Percentiles rank a stretch among this genome's conserved stretches.
phyloP scores from a whole-genome alignment of 2,888 invertebrate genomes.

The Podabrus alpinus region DNA sequence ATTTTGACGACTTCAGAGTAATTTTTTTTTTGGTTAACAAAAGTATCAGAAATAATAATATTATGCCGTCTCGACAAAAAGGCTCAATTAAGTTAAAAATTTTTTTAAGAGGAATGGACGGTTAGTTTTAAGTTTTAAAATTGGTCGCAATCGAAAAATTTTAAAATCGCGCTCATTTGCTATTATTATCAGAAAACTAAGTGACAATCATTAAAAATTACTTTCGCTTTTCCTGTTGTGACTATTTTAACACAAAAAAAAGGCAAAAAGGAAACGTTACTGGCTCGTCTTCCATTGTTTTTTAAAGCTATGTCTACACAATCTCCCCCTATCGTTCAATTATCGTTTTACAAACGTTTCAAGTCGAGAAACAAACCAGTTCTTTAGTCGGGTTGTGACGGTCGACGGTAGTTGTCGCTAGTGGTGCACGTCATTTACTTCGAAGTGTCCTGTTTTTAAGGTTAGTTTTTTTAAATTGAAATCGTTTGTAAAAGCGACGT shows the following conservation, averaged over 20 bases:
- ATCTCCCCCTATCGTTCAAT: slow-evolving; percentile 10
- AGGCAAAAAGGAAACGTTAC: not conserved
- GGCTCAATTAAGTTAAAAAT: not conserved
- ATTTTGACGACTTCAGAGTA: not conserved
- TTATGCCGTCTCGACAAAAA: not conserved
- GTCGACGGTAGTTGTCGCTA: not conserved
- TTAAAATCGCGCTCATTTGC: not conserved
- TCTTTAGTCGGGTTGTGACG: not conserved
- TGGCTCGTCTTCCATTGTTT: not conserved
- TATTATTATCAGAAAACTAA: not conserved
- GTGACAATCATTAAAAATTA: slow-evolving; percentile 1
- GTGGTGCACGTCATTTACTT: not conserved
- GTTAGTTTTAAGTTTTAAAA: not conserved
- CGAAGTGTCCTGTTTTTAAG: not conserved
- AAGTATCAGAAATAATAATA: not conserved
- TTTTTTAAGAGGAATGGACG: not conserved
- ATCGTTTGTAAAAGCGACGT: not conserved
- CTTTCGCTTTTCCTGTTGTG: not conserved
- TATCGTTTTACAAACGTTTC: not conserved
- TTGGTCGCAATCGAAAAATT: not conserved
- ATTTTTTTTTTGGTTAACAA: not conserved
- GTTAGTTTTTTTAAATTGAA: not conserved
- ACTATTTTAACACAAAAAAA: not conserved
- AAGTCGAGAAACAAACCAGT: not conserved
- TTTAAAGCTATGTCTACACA: not conserved